Evolutionary conservation across 2,797 vertebrate genomes (phyloP).

Genomic region (Neostethus bicornis): DNA sequence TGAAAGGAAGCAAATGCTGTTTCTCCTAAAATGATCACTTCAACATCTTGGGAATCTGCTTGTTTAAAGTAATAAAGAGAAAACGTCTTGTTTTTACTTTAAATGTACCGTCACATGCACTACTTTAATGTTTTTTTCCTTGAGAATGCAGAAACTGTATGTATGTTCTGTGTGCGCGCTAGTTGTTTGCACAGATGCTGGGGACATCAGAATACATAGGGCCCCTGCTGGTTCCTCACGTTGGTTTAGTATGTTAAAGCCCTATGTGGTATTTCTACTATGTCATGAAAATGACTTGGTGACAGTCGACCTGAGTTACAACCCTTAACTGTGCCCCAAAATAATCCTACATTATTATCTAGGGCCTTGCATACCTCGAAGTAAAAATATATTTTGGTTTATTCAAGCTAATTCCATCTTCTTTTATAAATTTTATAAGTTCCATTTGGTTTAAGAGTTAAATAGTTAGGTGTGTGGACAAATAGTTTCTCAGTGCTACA

Average conservation of each 20-base stretch:
- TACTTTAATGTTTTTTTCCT: background rate
- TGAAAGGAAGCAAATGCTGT: background rate
- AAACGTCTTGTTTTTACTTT: no score
- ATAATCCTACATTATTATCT: constrained; percentile 30
- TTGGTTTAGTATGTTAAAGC: background rate
- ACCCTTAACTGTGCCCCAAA: constrained; percentile 36
- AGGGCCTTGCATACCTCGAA: constrained; percentile 24
- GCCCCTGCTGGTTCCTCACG: background rate
- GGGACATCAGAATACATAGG: background rate
- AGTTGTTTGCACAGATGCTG: background rate
- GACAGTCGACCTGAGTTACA: constrained; percentile 4
- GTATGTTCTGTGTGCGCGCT: background rate
- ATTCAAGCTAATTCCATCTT: constrained; percentile 23
- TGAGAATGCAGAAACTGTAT: background rate
- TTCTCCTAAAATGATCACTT: background rate
- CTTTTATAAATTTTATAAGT: constrained; percentile 56
- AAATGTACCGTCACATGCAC: no score
- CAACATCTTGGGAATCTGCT: background rate
- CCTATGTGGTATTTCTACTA: background rate
- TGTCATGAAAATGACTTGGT: constrained; percentile 3
- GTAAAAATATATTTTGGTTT: constrained; percentile 25
- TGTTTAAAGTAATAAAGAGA: no score
- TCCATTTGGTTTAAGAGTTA: constrained; percentile 46
- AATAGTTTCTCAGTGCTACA: constrained; percentile 39
- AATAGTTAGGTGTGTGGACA: constrained; percentile 40